Conservation (phyloP, 2,888 invertebrate genomes). For the Oxyteleia sp. region DNA sequence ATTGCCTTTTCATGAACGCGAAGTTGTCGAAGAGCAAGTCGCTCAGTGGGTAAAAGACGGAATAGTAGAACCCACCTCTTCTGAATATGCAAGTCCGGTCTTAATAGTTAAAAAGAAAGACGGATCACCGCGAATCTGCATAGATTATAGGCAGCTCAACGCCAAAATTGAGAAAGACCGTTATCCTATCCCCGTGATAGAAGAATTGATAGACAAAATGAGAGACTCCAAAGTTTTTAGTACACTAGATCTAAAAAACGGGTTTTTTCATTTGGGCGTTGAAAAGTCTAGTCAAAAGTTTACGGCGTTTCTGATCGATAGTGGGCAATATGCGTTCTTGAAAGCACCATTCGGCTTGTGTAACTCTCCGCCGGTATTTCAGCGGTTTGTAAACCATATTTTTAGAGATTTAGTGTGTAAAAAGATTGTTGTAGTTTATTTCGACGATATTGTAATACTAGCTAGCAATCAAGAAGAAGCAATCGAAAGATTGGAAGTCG, state of each 20-base stretch:
- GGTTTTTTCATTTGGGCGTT: conserved; percentile 56
- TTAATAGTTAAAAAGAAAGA: background rate
- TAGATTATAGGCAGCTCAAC: conserved; percentile 84
- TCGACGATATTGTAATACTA: conserved; percentile 36
- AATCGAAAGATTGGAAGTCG: conserved; percentile 44
- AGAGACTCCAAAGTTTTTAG: conserved; percentile 19
- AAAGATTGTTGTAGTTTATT: too few species aligned
- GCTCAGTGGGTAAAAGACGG: background rate
- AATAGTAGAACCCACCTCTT: background rate
- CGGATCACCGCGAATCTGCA: conserved; percentile 74
- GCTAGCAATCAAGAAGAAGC: conserved; percentile 14
- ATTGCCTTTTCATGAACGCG: conserved; percentile 1
- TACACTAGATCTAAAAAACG: conserved; percentile 57
- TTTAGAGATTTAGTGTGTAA: conserved; percentile 34
- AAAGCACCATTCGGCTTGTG: conserved; percentile 50
- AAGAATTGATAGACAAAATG: conserved; percentile 57
- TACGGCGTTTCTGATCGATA: conserved; percentile 41
- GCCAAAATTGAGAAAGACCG: conserved; percentile 76
- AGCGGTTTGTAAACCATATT: conserved; percentile 33
- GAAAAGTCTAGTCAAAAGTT: conserved; percentile 39
- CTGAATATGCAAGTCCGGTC: background rate
- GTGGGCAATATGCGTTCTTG: conserved; percentile 52
- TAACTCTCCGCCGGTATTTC: conserved; percentile 43
- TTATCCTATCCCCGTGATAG: conserved; percentile 65
- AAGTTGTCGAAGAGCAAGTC: background rate